phyloP scores from a whole-genome alignment of 2,113 vertebrate genomes.

The Stercorarius parasiticus region DNA sequence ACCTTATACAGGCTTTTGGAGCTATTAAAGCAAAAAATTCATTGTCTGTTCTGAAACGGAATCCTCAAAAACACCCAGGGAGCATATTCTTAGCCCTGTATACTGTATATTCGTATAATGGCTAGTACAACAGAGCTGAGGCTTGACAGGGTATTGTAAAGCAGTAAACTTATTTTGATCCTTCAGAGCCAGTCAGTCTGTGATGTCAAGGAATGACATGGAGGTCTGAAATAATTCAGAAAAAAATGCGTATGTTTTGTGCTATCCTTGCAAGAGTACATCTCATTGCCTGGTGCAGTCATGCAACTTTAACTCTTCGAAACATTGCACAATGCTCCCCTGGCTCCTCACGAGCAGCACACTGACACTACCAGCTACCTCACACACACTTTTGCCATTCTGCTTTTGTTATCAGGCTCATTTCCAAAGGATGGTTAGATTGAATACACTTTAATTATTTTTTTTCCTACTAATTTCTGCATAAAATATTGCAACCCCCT shows the following conservation, averaged over 20 bases:
- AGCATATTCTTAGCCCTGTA: neutral
- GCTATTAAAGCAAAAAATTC: neutral
- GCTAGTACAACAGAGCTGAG: neutral
- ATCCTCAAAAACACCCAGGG: neutral
- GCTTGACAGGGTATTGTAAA: neutral
- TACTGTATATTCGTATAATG: neutral
- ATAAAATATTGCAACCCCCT: neutral
- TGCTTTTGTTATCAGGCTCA: neutral
- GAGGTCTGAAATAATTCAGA: neutral
- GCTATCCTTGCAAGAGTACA: neutral
- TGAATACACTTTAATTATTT: neutral
- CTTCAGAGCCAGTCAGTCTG: neutral
- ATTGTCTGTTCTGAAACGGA: neutral
- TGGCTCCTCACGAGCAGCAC: neutral
- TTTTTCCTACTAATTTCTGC: neutral
- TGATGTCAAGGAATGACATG: neutral
- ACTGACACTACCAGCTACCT: neutral
- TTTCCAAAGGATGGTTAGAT: neutral
- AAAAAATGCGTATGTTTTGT: neutral
- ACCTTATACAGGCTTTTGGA: neutral
- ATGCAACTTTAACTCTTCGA: neutral
- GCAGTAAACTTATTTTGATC: neutral
- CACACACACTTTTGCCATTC: neutral
- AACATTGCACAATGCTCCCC: neutral
- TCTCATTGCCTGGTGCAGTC: neutral